Conservation (phyloP, 2,113 vertebrate genomes). For the Sapayoa aenigma region DNA sequence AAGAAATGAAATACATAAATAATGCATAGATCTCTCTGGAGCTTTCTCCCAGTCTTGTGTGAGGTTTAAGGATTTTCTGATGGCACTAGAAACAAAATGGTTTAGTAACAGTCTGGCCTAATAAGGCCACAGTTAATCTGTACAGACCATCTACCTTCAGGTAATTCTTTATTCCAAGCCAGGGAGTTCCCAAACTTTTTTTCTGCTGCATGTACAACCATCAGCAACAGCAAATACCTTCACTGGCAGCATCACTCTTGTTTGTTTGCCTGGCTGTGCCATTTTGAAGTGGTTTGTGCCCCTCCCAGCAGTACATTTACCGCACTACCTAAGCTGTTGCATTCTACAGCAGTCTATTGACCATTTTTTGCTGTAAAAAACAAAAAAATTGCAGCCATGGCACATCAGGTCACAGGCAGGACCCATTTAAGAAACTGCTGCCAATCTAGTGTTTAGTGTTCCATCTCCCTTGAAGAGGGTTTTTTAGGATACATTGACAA, state of each 20-base stretch:
- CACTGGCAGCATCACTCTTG: background rate
- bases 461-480: background rate
- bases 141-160: background rate
- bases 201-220: background rate
- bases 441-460: background rate
- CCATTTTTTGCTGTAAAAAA: background rate
- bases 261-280: background rate
- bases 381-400: background rate
- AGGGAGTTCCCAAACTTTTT: background rate
- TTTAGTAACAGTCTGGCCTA: background rate
- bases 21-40: background rate
- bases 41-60: background rate
- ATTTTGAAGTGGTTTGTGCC: background rate
- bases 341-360: background rate
- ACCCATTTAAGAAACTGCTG: background rate
- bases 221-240: background rate
- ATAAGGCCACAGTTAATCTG: background rate
- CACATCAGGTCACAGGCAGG: background rate
- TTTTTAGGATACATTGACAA: background rate
- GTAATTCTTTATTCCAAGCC: background rate
- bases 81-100: background rate
- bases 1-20: background rate
- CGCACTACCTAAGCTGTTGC: background rate
- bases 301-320: background rate
- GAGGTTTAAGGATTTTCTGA: background rate